Evolutionary conservation across 1,140 invertebrate species (phyloP).

Genomic region (Cylas formicarius): DNA sequence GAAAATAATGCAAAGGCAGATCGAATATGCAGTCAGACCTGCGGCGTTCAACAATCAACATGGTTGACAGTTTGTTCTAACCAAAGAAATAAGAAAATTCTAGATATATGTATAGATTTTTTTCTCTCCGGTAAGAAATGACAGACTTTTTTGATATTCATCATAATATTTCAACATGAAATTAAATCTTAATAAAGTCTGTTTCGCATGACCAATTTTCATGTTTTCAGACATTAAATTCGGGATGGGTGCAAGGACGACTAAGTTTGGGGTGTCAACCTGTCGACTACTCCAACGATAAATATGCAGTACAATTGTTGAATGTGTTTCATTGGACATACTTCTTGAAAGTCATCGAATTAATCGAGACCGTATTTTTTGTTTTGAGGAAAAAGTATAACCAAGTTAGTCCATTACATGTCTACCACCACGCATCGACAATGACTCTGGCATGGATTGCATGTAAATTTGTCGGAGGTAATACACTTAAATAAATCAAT

Average conservation of each 20-base stretch:
- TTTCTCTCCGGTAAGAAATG: too few relatives aligned
- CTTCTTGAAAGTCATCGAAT: slow-evolving; percentile 44
- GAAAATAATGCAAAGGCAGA: too few relatives aligned
- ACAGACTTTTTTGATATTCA: too few relatives aligned
- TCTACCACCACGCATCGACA: slow-evolving; percentile 65
- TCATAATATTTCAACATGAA: too few relatives aligned
- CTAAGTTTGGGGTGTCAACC: slow-evolving; percentile 58
- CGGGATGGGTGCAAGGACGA: slow-evolving; percentile 31
- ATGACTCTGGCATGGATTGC: slow-evolving; percentile 60
- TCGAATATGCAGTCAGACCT: too few relatives aligned
- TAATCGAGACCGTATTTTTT: slow-evolving; percentile 56
- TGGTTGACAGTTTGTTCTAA: too few relatives aligned
- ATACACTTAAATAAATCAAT: slow-evolving; percentile 1
- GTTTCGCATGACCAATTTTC: too few relatives aligned
- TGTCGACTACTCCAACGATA: slow-evolving; percentile 56
- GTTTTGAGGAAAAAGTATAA: slow-evolving; percentile 62
- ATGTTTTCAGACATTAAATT: too few relatives aligned
- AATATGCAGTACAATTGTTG: slow-evolving; percentile 52
- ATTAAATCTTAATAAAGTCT: too few relatives aligned
- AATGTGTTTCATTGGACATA: slow-evolving; percentile 42
- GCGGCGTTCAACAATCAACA: too few relatives aligned
- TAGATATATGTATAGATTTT: too few relatives aligned
- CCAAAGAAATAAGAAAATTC: too few relatives aligned
- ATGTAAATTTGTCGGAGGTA: slow-evolving; percentile 58
- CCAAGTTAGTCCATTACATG: slow-evolving; percentile 64